Conservation (phyloP, 2,888 invertebrate species). For the Chironomus tentans region DNA sequence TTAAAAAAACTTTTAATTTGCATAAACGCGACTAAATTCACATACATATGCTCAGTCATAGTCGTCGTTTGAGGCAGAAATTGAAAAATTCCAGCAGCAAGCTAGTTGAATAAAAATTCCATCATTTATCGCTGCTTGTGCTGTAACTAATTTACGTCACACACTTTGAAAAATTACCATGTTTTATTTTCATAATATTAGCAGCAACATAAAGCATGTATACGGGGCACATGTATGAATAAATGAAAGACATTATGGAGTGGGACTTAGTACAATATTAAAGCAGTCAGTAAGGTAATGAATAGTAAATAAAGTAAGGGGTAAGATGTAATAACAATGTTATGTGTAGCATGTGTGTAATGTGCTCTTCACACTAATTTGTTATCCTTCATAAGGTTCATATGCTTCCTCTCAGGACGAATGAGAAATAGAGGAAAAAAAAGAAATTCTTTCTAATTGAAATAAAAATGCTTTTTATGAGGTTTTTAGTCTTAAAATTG, state of each 20-base stretch:
- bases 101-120: constrained; percentile 13
- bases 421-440: too few species aligned
- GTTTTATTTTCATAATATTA: background rate
- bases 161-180: constrained; percentile 18
- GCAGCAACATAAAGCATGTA: background rate
- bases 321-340: too few species aligned
- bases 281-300: background rate
- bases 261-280: too few species aligned
- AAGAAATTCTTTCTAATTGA: background rate
- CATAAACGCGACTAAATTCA: background rate
- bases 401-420: background rate
- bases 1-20: constrained; percentile 4
- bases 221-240: background rate
- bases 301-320: background rate
- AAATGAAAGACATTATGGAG: too few species aligned
- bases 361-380: background rate
- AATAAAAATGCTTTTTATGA: constrained; percentile 18
- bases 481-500: background rate
- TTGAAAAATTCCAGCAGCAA: constrained; percentile 21
- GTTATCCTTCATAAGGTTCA: background rate
- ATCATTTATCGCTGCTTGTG: background rate
- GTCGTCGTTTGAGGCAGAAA: background rate
- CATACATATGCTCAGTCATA: background rate
- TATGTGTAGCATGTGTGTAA: too few species aligned
- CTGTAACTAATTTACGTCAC: constrained; percentile 22